Evolutionary conservation across 2,797 vertebrate genomes (phyloP).

Genomic region (Phataginus tetradactyla): DNA sequence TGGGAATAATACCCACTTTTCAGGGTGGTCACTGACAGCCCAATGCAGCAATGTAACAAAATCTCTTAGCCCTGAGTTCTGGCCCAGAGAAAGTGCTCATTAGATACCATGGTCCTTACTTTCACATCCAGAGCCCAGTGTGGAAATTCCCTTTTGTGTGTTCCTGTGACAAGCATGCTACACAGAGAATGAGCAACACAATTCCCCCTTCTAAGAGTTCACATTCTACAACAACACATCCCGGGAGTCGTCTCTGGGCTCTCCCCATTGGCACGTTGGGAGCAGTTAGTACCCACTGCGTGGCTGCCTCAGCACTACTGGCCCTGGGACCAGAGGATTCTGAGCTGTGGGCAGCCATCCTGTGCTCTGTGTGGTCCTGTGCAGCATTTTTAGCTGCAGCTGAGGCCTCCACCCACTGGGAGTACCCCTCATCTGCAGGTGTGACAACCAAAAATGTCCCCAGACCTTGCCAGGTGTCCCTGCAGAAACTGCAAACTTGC

Average conservation of each 20-base stretch:
- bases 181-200: not conserved
- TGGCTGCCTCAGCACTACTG: not conserved
- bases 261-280: not conserved
- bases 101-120: not conserved
- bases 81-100: not conserved
- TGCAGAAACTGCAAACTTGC: too few relatives aligned
- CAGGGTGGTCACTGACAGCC: not conserved
- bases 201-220: not conserved
- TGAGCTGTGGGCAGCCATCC: not conserved
- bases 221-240: not conserved
- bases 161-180: not conserved
- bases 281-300: too few relatives aligned
- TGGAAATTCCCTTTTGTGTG: not conserved
- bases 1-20: not conserved
- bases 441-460: not conserved
- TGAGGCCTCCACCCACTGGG: not conserved
- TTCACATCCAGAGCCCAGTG: not conserved
- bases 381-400: not conserved
- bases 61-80: not conserved
- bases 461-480: not conserved
- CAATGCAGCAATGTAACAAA: too few relatives aligned
- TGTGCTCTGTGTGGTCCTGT: not conserved
- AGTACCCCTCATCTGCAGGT: too few relatives aligned
- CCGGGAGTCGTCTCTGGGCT: not conserved
- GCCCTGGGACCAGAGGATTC: not conserved